These are phyloP conservation scores for Heterotilapia buettikoferi DNA, from an alignment of 2,113 vertebrate species.

Conservation along the genomic window DNA sequence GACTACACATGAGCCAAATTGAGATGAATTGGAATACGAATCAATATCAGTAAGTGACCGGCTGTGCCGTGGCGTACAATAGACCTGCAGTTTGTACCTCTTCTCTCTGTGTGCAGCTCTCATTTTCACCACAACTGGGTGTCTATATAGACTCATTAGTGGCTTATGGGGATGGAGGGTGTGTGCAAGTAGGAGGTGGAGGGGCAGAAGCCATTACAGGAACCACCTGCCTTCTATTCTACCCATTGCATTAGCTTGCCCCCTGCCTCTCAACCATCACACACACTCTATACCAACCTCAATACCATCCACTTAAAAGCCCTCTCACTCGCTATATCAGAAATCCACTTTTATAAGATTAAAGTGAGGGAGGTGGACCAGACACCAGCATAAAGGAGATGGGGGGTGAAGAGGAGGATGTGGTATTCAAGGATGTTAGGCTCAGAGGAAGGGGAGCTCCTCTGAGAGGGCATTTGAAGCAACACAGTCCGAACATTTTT, in stretches of 20 bases:
- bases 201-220: slow-evolving; percentile 54
- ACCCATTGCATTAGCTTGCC: slow-evolving; percentile 13
- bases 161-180: background rate
- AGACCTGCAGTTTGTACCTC: background rate
- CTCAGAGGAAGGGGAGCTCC: slow-evolving; percentile 1
- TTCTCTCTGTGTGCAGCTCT: slow-evolving; percentile 17
- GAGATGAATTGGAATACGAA: slow-evolving; percentile 57
- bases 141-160: slow-evolving; percentile 47
- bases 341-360: slow-evolving; percentile 65
- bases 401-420: background rate
- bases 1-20: slow-evolving; percentile 49
- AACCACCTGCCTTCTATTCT: slow-evolving; percentile 47
- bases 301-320: slow-evolving; percentile 62
- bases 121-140: slow-evolving; percentile 37
- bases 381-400: slow-evolving; percentile 9
- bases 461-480: background rate
- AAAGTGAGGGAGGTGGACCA: slow-evolving; percentile 43
- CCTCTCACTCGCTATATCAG: slow-evolving; percentile 44
- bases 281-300: slow-evolving; percentile 43
- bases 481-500: background rate
- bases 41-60: slow-evolving; percentile 61
- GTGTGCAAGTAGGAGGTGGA: background rate
- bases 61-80: slow-evolving; percentile 15
- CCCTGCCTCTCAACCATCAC: slow-evolving; percentile 6
- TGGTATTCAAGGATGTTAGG: slow-evolving; percentile 2